These are phyloP conservation scores for Schizopygopsis pylzovi DNA, from an alignment of 2,797 vertebrate genomes.

Conservation along the genomic window DNA sequence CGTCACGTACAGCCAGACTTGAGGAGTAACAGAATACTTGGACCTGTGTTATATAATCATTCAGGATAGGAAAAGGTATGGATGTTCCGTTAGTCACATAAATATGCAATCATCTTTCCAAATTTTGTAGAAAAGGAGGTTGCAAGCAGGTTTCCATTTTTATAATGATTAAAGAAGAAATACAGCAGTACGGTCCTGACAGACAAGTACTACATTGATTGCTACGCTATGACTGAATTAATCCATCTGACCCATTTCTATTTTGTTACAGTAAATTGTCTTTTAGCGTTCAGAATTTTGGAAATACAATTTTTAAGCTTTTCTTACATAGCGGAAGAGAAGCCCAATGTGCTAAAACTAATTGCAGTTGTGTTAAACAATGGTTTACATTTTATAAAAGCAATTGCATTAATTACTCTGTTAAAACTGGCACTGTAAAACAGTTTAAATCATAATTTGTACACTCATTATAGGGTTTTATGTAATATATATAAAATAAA, in stretches of 20 bases:
- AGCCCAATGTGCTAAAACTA: neutral
- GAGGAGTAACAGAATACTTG: slow-evolving; percentile 15
- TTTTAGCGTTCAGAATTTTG: too few species aligned
- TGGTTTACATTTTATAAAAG: neutral
- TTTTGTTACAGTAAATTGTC: neutral
- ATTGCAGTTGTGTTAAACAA: too few species aligned
- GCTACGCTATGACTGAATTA: neutral
- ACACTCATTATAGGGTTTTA: neutral
- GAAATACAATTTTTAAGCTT: too few species aligned
- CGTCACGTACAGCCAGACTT: neutral
- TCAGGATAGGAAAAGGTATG: slow-evolving; percentile 8
- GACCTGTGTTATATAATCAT: neutral
- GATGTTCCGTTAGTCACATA: neutral
- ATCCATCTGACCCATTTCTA: neutral
- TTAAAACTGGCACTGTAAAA: neutral
- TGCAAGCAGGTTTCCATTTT: neutral
- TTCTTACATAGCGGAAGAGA: too few species aligned
- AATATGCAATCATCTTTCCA: neutral
- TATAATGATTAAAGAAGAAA: neutral
- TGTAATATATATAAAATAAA: neutral
- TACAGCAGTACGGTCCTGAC: neutral
- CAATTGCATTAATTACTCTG: neutral
- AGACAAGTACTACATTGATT: neutral
- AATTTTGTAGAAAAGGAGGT: neutral
- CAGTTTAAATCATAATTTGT: neutral